These are phyloP conservation scores for Eupithecia abbreviata DNA, from an alignment of 2,888 invertebrate genomes.

Conservation along the genomic window DNA sequence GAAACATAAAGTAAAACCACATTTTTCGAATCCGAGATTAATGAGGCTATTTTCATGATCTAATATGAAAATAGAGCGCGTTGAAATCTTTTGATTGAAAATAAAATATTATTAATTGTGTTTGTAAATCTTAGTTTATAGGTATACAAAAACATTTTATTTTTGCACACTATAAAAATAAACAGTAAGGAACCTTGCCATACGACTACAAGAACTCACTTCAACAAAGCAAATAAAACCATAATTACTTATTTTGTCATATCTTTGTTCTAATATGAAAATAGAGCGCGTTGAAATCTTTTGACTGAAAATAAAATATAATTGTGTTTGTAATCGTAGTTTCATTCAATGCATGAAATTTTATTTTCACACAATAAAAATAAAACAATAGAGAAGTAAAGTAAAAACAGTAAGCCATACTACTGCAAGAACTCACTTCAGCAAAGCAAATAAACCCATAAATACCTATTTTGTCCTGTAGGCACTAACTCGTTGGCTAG, in stretches of 20 bases:
- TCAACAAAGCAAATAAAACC: slow-evolving; percentile 24
- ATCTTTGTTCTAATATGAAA: neutral
- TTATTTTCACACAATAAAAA: neutral
- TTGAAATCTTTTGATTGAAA: slow-evolving; percentile 33
- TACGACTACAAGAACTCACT: neutral
- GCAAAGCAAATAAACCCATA: slow-evolving; percentile 27
- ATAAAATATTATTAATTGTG: neutral
- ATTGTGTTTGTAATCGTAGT: neutral
- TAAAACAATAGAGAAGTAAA: neutral
- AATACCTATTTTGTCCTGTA: slow-evolving; percentile 23
- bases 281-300: slow-evolving; percentile 36
- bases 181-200: neutral
- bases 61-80: slow-evolving; percentile 20
- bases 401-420: too few relatives aligned
- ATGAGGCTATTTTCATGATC: neutral
- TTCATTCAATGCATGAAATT: neutral
- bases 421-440: neutral
- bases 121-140: neutral
- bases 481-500: slow-evolving; percentile 22
- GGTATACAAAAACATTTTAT: neutral
- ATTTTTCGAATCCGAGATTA: too few relatives aligned
- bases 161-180: neutral
- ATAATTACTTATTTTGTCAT: slow-evolving; percentile 22
- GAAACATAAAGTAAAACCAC: too few relatives aligned
- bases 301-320: slow-evolving; percentile 13